Evolutionary conservation across 35 echinoderm and acorn worm species (phyloP).

Genomic region (Anneissia japonica): DNA sequence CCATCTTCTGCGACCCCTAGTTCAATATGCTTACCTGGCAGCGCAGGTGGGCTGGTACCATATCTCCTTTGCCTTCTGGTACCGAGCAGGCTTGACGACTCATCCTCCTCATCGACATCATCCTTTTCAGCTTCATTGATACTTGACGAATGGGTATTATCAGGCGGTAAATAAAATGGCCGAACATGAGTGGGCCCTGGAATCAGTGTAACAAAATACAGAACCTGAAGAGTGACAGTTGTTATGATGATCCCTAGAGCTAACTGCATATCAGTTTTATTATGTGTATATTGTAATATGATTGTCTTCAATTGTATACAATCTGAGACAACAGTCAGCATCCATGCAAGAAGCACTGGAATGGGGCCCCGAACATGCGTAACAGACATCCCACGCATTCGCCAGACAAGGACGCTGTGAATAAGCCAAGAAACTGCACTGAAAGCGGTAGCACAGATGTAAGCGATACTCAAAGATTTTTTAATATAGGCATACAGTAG

Average conservation of each 20-base stretch:
- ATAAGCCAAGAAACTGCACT: slow-evolving; percentile 40
- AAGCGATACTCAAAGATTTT: background rate
- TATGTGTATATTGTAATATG: slow-evolving; percentile 29
- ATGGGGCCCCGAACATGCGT: slow-evolving; percentile 30
- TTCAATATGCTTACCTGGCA: slow-evolving; percentile 6
- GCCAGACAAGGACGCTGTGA: slow-evolving; percentile 42
- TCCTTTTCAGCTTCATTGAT: slow-evolving; percentile 68
- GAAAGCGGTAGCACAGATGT: slow-evolving; percentile 44
- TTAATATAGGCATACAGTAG: background rate
- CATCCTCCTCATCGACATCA: slow-evolving; percentile 31
- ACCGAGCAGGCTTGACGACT: background rate
- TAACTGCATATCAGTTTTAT: background rate
- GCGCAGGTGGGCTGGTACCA: background rate
- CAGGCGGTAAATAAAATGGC: slow-evolving; percentile 24
- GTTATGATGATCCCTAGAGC: slow-evolving; percentile 29
- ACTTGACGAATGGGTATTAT: slow-evolving; percentile 23
- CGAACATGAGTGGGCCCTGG: slow-evolving; percentile 48
- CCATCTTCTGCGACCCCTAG: slow-evolving; percentile 80
- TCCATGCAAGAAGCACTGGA: slow-evolving; percentile 49
- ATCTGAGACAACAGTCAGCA: slow-evolving; percentile 31
- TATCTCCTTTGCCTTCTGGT: background rate
- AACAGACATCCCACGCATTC: slow-evolving; percentile 9
- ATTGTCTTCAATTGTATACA: slow-evolving; percentile 44
- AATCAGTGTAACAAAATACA: slow-evolving; percentile 60
- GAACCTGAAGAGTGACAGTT: slow-evolving; percentile 29